Conservation (phyloP, 2,113 vertebrate genomes). For the Hystrix brachyura region DNA sequence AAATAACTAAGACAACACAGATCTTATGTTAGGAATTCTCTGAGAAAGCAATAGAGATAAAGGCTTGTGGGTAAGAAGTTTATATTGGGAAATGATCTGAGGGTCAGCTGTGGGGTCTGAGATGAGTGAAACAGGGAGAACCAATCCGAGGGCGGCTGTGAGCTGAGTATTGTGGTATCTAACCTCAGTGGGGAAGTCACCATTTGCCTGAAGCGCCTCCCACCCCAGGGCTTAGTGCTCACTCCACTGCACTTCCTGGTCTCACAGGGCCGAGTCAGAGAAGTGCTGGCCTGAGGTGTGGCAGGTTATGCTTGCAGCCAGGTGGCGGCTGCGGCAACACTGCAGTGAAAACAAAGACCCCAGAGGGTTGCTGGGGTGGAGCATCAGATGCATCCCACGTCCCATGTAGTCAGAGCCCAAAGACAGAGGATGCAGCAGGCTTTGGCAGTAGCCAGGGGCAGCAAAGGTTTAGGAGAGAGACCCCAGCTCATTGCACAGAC, state of each 20-base stretch:
- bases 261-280: background rate
- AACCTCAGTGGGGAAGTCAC: conserved; percentile 32
- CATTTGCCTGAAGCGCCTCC: background rate
- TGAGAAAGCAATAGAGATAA: background rate
- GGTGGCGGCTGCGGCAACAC: background rate
- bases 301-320: conserved; percentile 68
- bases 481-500: background rate
- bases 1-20: too few species aligned
- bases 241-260: background rate
- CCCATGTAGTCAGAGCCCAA: conserved; percentile 31
- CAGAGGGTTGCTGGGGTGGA: conserved; percentile 71
- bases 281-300: conserved; percentile 55
- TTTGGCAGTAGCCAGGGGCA: background rate
- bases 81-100: background rate
- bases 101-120: background rate
- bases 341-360: conserved; percentile 65
- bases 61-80: background rate
- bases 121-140: conserved; percentile 66
- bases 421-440: background rate
- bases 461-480: background rate
- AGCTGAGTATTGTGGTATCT: conserved; percentile 64
- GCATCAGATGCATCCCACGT: conserved; percentile 81
- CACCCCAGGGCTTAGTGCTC: background rate
- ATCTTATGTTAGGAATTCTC: background rate
- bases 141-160: conserved; percentile 74